Base-by-base conservation (phyloP, 2,797 vertebrate genomes). In the Toxotes lorentzi region DNA sequence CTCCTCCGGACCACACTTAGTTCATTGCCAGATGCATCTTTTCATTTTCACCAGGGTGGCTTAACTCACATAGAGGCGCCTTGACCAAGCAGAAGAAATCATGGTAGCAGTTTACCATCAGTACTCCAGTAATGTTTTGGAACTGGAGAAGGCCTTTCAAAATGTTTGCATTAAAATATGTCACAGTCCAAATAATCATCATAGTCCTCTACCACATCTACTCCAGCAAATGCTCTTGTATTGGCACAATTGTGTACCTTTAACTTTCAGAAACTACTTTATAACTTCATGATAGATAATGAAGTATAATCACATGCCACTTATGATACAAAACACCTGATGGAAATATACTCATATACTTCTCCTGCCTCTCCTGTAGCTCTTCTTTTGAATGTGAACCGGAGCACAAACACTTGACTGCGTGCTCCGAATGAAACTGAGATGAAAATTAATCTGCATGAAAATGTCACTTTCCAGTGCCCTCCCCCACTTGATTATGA, bases 401-500 rank as follows among this genome's bases (percentile, higher is more conserved):
- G 5, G 16, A 19, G 41, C 14, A 13, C 11, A 62, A 27, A 50
- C 5, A 62, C 12, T 48, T 16, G 5, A 51, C 53, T 47, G 14
- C 57, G 27, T 54, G 47, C 24, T 63, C n/a, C 2, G 11, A 27
- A 43, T 77, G 7, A 51, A 58, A 61, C 6, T 41, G 45, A 16
- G 47, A 61, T 41, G 23, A 24, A 51, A 50, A 53, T 30, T 2
- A 43, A 35, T 34, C 3, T 14, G 34, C 40, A 14, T 38, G 5
- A 35, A 23, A 72, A 27, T 27, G 19, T 56, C 1, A 17, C 16
- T 73, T 50, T 21, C 23, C 4, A 24, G 43, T 81, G 68, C 73
- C 57, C 30, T 68, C 38, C 57, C 3, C 38, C 53, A 58, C 23
- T 38, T 50, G 30, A 79, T 50, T 76, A 48, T 65, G 19, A 60